Base-by-base conservation (phyloP, 2,888 invertebrate genomes). In the Raillietiella orientalis region DNA sequence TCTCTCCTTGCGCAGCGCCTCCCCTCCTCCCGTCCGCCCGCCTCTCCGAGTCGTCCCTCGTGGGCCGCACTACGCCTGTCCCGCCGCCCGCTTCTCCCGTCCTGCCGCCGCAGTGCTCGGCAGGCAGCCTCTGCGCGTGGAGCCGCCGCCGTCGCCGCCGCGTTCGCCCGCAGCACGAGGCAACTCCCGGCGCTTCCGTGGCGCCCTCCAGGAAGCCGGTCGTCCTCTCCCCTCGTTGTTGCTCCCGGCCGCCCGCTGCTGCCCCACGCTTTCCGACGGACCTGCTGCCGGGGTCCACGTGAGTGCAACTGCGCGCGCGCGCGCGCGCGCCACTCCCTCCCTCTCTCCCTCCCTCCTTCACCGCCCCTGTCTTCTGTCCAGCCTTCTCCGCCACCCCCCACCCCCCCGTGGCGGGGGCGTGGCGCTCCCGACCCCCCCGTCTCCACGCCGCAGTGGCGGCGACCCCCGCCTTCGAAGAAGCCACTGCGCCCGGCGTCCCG, bases 21-120 rank as follows among this genome's bases (percentile, higher is more conserved):
- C 9, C 47, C 60, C 21, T 53, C 61, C 3, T 48, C 46, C 25
- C 56, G 55, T 14, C 46, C 60, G 16, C n/a, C n/a, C n/a, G n/a
- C n/a, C n/a, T n/a, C n/a, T n/a, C n/a, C n/a, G n/a, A n/a, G n/a
- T n/a, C n/a, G n/a, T n/a, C n/a, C n/a, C n/a, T n/a, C n/a, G n/a
- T n/a, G n/a, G n/a, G n/a, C n/a, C n/a, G n/a, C n/a, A n/a, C n/a
- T n/a, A n/a, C n/a, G n/a, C n/a, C n/a, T n/a, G 57, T 56, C 4
- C 50, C 56, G 16, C 22, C 29, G 47, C 54, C 4, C 42, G 43
- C 17, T 46, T 34, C 16, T 41, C 39, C 27, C 34, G 31, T 31
- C 8, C 30, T 31, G 10, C 16, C 21, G 10, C 16, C 29, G n/a
- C 29, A 26, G 16, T 26, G 13, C 29, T 24, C 16, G 16, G 30